Evolutionary conservation across 1,140 invertebrate species (phyloP).

Genomic region (Uloborus diversus): DNA sequence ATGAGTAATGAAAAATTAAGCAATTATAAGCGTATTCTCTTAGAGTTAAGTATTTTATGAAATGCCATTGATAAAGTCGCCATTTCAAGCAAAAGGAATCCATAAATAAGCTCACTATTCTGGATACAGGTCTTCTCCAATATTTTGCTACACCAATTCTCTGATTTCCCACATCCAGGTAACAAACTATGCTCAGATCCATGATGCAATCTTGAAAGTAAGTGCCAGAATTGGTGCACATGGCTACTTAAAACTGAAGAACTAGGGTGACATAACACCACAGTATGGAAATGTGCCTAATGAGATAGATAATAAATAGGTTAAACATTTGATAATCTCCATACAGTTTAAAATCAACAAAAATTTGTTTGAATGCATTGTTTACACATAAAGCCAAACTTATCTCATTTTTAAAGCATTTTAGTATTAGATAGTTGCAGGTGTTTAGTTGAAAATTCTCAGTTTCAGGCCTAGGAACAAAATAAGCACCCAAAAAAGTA

Average conservation of each 20-base stretch:
- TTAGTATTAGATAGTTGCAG: too few relatives aligned
- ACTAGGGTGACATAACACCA: conserved; percentile 28
- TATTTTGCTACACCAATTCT: conserved; percentile 3
- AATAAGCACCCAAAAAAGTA: too few relatives aligned
- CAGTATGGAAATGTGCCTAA: background rate
- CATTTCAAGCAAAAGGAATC: background rate
- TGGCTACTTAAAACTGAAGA: background rate
- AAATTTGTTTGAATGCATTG: background rate
- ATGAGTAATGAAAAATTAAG: too few relatives aligned
- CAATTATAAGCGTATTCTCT: too few relatives aligned
- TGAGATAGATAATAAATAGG: background rate
- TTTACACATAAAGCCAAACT: background rate
- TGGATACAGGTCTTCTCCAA: background rate
- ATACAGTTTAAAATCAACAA: background rate
- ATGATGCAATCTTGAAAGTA: background rate
- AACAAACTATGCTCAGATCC: background rate
- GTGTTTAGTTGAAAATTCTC: too few relatives aligned
- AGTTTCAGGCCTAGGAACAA: too few relatives aligned
- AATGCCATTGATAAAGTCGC: background rate
- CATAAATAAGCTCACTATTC: background rate
- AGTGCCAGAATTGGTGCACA: conserved; percentile 32
- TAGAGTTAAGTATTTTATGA: too few relatives aligned
- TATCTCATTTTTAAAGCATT: background rate
- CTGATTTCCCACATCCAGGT: conserved; percentile 24
- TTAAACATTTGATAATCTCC: background rate